A percentile compares a stretch with the other conserved stretches of the same genome.
Conservation (phyloP, 2,888 invertebrate species). For the Ophioninae sp. region DNA sequence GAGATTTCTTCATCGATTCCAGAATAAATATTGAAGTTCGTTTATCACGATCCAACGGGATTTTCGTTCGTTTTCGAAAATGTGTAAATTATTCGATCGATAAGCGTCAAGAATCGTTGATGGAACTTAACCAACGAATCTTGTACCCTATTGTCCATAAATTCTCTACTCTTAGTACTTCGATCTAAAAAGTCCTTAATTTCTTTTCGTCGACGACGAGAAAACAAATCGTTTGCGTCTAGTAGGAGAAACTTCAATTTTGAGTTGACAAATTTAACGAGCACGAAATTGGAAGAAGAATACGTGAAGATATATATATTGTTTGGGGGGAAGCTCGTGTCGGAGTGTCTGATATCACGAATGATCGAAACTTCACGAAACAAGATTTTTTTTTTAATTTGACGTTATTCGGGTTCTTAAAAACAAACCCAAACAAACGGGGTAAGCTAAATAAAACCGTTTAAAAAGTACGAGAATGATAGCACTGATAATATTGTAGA, state of each 20-base stretch:
- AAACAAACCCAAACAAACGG: no score
- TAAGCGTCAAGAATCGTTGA: background rate
- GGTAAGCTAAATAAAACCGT: no score
- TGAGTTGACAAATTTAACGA: constrained; percentile 1
- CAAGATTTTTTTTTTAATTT: background rate
- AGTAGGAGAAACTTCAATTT: background rate
- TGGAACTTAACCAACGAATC: background rate
- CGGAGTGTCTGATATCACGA: background rate
- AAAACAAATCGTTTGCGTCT: background rate
- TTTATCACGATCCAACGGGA: background rate
- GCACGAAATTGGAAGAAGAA: constrained; percentile 35
- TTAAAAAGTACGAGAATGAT: no score
- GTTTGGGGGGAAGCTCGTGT: constrained; percentile 25
- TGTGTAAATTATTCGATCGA: background rate
- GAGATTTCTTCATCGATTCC: background rate
- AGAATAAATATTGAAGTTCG: background rate
- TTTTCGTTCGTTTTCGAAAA: background rate
- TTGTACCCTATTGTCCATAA: background rate
- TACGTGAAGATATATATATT: constrained; percentile 8
- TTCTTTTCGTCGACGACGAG: background rate
- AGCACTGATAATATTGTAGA: no score
- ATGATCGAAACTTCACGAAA: background rate
- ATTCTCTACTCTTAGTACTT: background rate
- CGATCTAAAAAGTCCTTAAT: no score
- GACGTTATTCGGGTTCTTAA: background rate